phyloP scores from a whole-genome alignment of 2,888 invertebrate genomes.

The Agapostemon virescens region DNA sequence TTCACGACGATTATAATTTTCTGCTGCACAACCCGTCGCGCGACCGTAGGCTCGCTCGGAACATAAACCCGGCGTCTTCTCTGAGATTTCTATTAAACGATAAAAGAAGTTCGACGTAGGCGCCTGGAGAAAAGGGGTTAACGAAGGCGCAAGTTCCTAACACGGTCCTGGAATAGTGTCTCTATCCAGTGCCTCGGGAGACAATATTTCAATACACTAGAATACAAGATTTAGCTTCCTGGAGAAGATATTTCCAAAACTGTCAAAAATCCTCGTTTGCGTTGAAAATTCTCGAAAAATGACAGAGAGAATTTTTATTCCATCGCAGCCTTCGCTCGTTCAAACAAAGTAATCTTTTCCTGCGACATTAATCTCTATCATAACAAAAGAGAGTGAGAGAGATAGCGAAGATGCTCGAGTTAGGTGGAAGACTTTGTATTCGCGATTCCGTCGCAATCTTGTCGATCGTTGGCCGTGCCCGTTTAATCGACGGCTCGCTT shows the following conservation, averaged over 20 bases:
- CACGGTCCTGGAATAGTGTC: neutral
- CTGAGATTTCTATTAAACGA: neutral
- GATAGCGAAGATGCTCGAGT: too few species aligned
- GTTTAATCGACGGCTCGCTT: neutral
- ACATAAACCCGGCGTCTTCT: neutral
- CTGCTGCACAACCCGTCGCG: neutral
- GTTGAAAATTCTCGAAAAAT: too few species aligned
- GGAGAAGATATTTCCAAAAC: too few species aligned
- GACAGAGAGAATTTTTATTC: too few species aligned
- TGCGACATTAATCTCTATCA: too few species aligned
- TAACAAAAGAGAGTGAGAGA: too few species aligned
- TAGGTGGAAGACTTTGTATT: too few species aligned
- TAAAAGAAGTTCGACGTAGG: neutral
- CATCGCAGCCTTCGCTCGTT: too few species aligned
- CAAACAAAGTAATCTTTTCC: too few species aligned
- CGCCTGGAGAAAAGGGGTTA: neutral
- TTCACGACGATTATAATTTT: too few species aligned
- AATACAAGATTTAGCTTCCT: too few species aligned
- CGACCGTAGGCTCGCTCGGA: neutral
- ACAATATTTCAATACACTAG: neutral
- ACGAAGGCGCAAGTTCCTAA: neutral
- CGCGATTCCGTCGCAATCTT: conserved; percentile 28
- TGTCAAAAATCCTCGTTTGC: too few species aligned
- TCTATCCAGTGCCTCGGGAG: neutral
- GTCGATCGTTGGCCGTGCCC: conserved; percentile 1